phyloP scores from a whole-genome alignment of 2,797 vertebrate species.

The Enteromius treurensis region DNA sequence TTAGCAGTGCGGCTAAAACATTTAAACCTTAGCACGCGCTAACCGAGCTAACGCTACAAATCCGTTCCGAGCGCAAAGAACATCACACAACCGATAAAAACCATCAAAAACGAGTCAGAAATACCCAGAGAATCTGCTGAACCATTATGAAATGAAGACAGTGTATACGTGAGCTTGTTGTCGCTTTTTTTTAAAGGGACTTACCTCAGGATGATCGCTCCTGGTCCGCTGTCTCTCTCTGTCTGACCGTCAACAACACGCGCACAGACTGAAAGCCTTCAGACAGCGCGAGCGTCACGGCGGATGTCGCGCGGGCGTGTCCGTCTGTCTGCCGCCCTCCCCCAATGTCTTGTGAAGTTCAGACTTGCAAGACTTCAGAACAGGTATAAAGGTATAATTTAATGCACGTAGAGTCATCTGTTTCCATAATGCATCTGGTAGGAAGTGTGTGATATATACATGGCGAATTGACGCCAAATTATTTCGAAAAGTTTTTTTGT shows the following conservation, averaged over 20 bases:
- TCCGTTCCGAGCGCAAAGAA: not conserved
- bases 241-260: conserved; percentile 76
- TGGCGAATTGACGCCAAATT: not conserved
- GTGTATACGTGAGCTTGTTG: not conserved
- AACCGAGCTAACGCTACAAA: conserved; percentile 42
- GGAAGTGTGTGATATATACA: not conserved
- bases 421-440: not conserved
- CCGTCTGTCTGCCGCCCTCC: conserved; percentile 63
- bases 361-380: conserved; percentile 42
- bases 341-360: conserved; percentile 58
- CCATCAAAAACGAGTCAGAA: not conserved
- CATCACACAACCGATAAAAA: not conserved
- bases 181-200: conserved; percentile 44
- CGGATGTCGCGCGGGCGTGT: conserved; percentile 78
- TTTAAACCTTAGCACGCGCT: conserved; percentile 43
- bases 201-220: conserved; percentile 65
- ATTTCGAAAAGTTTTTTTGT: not conserved
- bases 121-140: not conserved
- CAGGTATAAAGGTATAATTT: not conserved
- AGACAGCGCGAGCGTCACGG: conserved; percentile 74
- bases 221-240: conserved; percentile 69
- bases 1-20: conserved; percentile 33
- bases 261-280: conserved; percentile 75
- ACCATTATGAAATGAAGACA: not conserved
- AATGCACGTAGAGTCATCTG: not conserved